Evolutionary conservation across 1,140 invertebrate genomes (phyloP), one percentile per base, ranked within the genome.

Genomic region (Neoseiulus cucumeris): DNA sequence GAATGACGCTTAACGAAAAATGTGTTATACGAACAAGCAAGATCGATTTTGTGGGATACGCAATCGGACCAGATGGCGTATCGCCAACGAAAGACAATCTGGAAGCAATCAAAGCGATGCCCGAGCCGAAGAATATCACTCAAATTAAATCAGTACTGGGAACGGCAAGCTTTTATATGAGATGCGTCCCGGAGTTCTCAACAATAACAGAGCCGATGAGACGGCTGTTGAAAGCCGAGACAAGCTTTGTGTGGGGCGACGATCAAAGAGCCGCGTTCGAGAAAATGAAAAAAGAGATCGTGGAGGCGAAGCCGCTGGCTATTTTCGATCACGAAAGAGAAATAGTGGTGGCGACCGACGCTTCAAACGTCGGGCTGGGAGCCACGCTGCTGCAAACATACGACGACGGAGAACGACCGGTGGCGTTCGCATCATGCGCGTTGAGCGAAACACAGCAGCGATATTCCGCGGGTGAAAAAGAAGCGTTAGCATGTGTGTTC

Each of bases 391-490:
- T 47, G 14, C 45, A 47, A 14, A 4, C 14, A 14, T 7, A 47
- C 14, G 28, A 4, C 28, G 45, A 28, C 18, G 28, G 28, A 47
- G 45, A 47, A 28, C 18, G 18, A 14, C 65, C 64, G n/a, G 64
- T 67, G 18, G 66, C 29, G 12, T 67, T 39, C 44, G 44, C 18
- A 6, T 68, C 67, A 6, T 9, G 28, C n/a, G n/a, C 67, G 2
- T 70, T 80, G n/a, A 75, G 73, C 14, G 71, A 72, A 45, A 74
- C 74, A 42, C 68, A 83, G 39, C 75, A 77, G 0, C 68, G 73
- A 7, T 77, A 76, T 64, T 71, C 73, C 4, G 68, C 76, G 1
- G 70, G 72, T 1, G 73, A 76, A 65, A 68, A 82, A 14, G 78
- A 81, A 69, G 81, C 77, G 7, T 81, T 47, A 14, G 45, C 45